Evolutionary conservation across 2,113 vertebrate species (phyloP).

Genomic region (Sinocyclocheilus rhinocerous): DNA sequence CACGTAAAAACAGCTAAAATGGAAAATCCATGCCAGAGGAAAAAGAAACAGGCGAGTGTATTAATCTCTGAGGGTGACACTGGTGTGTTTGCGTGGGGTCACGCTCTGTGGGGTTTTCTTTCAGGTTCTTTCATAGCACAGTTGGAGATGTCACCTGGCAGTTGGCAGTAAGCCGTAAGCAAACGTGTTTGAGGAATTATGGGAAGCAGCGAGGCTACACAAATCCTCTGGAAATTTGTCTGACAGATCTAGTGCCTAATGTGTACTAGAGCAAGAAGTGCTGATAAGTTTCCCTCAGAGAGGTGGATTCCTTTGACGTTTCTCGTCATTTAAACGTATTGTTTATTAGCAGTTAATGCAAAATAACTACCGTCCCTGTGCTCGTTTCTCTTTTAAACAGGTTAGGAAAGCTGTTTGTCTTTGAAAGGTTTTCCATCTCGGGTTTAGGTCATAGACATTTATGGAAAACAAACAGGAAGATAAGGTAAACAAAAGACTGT

Average conservation of each 20-base stretch:
- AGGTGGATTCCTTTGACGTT: constrained; percentile 57
- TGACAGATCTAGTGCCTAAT: constrained; percentile 59
- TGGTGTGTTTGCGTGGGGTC: neutral
- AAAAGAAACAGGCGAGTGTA: neutral
- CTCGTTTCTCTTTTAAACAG: neutral
- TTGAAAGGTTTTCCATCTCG: neutral
- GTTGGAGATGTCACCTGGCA: constrained; percentile 24
- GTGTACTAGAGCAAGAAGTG: constrained; percentile 60
- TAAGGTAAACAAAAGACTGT: neutral
- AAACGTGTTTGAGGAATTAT: constrained; percentile 62
- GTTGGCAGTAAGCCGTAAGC: constrained; percentile 41
- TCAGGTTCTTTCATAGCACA: constrained; percentile 40
- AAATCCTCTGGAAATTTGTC: constrained; percentile 68
- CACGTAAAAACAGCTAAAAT: neutral
- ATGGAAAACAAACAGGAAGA: constrained; percentile 36
- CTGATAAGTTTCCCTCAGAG: constrained; percentile 69
- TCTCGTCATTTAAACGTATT: constrained; percentile 70
- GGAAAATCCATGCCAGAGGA: neutral
- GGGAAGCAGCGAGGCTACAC: constrained; percentile 66
- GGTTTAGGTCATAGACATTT: neutral
- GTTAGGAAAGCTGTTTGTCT: constrained; percentile 5
- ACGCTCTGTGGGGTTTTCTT: constrained; percentile 6
- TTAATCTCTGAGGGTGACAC: constrained; percentile 8
- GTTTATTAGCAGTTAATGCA: constrained; percentile 69
- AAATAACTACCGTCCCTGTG: constrained; percentile 41